Evolutionary conservation across 2,797 vertebrate genomes (phyloP), one percentile per base, ranked within the genome.

Genomic region (Limosa lapponica): DNA sequence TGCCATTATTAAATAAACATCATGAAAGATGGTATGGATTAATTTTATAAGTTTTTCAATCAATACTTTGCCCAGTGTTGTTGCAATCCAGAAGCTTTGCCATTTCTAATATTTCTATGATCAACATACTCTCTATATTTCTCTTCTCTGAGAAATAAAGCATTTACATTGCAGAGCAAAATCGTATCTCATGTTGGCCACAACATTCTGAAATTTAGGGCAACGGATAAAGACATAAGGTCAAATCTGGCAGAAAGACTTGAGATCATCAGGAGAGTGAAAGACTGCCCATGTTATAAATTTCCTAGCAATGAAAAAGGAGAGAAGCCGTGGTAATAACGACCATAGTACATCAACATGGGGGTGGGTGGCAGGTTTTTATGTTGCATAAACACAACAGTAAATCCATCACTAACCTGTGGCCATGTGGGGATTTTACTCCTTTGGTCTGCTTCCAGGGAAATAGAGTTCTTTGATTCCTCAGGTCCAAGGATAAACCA

Each of bases 291-390:
- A 43, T 0, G 1, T 10, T 46, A 57, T 23, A 22, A 48, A 83
- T 54, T 77, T 57, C 15, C 37, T 16, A 41, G 18, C 28, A 48
- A 36, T 3, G 20, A 51, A 73, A 73, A 66, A 34, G 5, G 28
- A 65, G 52, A 51, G 41, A 70, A 52, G 13, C 36, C 28, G 8
- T 16, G 28, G 13, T 51, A 54, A 51, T 32, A 27, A 22, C 1
- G 30, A n/a, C 16, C 8, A 6, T 4, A 22, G 14, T 11, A 7
- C 11, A 61, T 39, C 37, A 15, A 18, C 2, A 2, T 5, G 17
- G 1, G 8, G 18, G 25, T 22, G 7, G 8, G 24, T 3, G 11
- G 14, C 8, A 2, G 16, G 4, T 1, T 51, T 71, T 85, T 39
- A 9, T 17, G 11, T 16, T 57, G 39, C 44, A 55, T 43, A 55